Evolutionary conservation across 2,888 invertebrate species (phyloP).

Genomic region (Alloscopus bannaensis): DNA sequence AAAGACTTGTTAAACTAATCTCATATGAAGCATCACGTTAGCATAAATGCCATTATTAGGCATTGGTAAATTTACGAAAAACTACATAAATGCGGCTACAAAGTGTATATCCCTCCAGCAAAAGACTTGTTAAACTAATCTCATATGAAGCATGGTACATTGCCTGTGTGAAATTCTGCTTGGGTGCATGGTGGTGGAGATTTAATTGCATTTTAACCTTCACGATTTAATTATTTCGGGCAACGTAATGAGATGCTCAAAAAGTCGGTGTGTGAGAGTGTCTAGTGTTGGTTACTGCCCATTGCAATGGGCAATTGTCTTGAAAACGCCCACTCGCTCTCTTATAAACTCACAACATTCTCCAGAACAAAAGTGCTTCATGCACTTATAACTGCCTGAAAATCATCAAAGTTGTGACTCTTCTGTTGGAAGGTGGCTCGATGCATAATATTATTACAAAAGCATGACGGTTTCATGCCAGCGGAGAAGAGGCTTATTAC

Average conservation of each 20-base stretch:
- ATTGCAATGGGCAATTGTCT: no score
- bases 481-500: constrained; percentile 14
- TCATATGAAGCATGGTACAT: no score
- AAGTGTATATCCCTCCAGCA: no score
- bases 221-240: constrained; percentile 41
- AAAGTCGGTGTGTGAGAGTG: no score
- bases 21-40: background rate
- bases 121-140: no score
- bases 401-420: no score
- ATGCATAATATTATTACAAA: background rate
- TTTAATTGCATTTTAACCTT: constrained; percentile 13
- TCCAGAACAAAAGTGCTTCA: background rate
- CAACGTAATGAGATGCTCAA: background rate
- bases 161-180: no score
- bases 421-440: background rate
- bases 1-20: no score
- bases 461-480: background rate
- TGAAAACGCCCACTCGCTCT: background rate
- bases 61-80: no score
- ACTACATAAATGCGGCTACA: no score
- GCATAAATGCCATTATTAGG: background rate
- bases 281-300: no score
- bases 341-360: background rate
- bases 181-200: no score
- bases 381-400: background rate